Conservation (phyloP, 2,113 vertebrate species). For the Orientallactaga bullata region DNA sequence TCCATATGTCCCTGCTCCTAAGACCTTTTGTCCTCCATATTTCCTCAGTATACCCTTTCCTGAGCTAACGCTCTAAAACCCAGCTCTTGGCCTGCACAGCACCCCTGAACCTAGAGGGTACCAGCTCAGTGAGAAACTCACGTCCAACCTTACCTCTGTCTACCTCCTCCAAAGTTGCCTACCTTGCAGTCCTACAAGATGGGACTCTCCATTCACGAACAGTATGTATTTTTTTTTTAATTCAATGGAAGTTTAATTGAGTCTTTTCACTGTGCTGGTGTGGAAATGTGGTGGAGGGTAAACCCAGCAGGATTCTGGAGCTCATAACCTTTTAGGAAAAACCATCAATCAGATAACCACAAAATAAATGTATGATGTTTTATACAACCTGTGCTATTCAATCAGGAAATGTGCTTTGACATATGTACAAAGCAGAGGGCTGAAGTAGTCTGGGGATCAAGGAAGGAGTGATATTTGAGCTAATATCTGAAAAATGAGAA, state of each 20-base stretch:
- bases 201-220: not conserved
- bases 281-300: not conserved
- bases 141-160: not conserved
- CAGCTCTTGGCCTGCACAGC: not conserved
- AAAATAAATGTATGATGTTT: constrained; percentile 35
- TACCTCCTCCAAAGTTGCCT: not conserved
- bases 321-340: not conserved
- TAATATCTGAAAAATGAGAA: constrained; percentile 49
- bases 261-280: not conserved
- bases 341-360: constrained; percentile 13
- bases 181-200: not conserved
- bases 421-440: not conserved
- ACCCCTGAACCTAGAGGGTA: rapidly evolving
- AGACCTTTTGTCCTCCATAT: not conserved
- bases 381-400: not conserved
- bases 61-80: not conserved
- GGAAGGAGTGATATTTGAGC: constrained; percentile 26
- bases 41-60: not conserved
- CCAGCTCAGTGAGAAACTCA: not conserved
- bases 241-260: not conserved
- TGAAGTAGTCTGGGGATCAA: not conserved
- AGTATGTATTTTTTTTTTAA: not conserved
- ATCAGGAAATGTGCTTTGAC: constrained; percentile 50
- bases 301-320: not conserved
- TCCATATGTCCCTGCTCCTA: not conserved